Percentiles rank a stretch among this genome's conserved stretches.
Conservation (phyloP, 2,888 invertebrate genomes). For the Ectobius pallidus region DNA sequence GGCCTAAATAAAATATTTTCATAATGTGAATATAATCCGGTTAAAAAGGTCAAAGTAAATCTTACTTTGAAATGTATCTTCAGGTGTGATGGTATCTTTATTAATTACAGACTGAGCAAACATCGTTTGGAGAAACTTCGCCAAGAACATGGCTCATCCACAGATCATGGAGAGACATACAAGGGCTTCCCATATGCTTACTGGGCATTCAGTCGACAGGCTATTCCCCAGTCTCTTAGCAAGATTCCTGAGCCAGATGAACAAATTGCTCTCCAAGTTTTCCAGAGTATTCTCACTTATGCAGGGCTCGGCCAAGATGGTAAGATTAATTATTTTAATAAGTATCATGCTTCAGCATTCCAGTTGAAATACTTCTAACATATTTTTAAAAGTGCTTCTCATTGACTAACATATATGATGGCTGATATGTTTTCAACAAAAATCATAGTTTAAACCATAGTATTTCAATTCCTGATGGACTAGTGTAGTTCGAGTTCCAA, state of each 20-base stretch:
- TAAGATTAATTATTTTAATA: conserved; percentile 48
- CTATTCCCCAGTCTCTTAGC: conserved; percentile 81
- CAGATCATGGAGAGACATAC: conserved; percentile 79
- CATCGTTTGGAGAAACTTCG: conserved; percentile 80
- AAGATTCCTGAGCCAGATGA: conserved; percentile 86
- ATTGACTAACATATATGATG: too few relatives aligned
- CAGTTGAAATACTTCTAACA: too few relatives aligned
- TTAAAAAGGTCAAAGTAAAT: background rate
- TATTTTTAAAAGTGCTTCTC: too few relatives aligned
- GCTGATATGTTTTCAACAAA: too few relatives aligned
- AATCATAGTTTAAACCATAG: too few relatives aligned
- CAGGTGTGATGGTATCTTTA: too few relatives aligned
- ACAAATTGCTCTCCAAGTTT: conserved; percentile 84
- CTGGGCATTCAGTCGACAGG: conserved; percentile 88
- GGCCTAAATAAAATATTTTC: background rate
- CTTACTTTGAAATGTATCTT: too few relatives aligned
- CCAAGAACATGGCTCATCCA: conserved; percentile 66
- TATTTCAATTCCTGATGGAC: too few relatives aligned
- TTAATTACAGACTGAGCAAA: conserved; percentile 67
- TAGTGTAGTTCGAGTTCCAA: too few relatives aligned
- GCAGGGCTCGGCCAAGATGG: conserved; percentile 79
- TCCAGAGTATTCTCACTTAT: conserved; percentile 87
- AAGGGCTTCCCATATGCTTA: conserved; percentile 85
- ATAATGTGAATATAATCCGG: background rate
- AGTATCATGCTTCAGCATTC: too few relatives aligned